Evolutionary conservation across 2,797 vertebrate genomes (phyloP), one percentile per base, ranked within the genome.

Genomic region (Molossus alvarezi): DNA sequence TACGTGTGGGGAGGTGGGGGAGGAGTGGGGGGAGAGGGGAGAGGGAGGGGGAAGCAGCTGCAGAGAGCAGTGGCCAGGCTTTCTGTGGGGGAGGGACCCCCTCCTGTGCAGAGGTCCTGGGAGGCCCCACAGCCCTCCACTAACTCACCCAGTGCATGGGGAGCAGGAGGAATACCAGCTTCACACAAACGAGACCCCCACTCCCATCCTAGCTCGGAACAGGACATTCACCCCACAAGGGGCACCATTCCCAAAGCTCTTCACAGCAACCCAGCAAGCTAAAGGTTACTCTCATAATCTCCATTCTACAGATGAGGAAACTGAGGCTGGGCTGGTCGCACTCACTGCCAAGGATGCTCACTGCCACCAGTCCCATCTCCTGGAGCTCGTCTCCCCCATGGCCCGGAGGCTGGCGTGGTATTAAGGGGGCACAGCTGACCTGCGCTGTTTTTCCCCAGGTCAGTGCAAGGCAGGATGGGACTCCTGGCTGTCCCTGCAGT

Each of bases 201-300:
- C 33, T 45, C 27, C 9, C 17, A 3, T 2, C 25, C 53, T 23
- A 48, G 71, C 45, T n/a, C 27, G 57, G 7, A 82, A n/a, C 4
- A 48, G 37, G 41, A 11, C 33, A 12, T 1, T 15, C 51, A 5
- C 41, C 48, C 45, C 25, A 27, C 62, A 0, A 41, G 0, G 1
- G n/a, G 45, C 20, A 53, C 33, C 67, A 45, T 37, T 84, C 15
- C 6, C 76, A 65, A 88, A 83, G 65, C 77, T 86, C 76, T 29
- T 71, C 73, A 69, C 1, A 20, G 65, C 41, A 65, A n/a, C 9
- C 3, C 41, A 12, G 62, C 6, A n/a, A 29, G 51, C n/a, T 33
- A 20, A 33, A 55, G 9, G 4, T 27, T 14, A 41, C 33, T n/a
- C 51, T 25, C 62, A 23, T n/a, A 12, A 58, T n/a, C n/a, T n/a